A percentile compares a stretch with the other conserved stretches of the same genome.
Evolutionary conservation across 2,888 invertebrate species (phyloP).

Genomic region (Hyposoter dolosus): DNA sequence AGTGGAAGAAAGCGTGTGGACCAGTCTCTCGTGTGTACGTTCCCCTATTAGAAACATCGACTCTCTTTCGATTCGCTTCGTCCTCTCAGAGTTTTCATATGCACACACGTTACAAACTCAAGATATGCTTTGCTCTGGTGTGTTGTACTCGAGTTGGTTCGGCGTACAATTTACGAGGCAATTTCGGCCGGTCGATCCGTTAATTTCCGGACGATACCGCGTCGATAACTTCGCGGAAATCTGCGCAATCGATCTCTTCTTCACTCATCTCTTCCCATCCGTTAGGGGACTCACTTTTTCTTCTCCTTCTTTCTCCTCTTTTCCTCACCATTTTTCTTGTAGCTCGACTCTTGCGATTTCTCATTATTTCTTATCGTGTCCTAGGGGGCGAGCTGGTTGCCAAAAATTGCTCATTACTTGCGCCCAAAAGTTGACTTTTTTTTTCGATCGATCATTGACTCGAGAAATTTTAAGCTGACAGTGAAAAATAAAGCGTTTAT

Average conservation of each 20-base stretch:
- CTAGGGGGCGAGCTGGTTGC: slow-evolving; percentile 1
- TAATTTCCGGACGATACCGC: slow-evolving; percentile 77
- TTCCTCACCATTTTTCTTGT: slow-evolving; percentile 16
- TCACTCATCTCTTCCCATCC: slow-evolving; percentile 53
- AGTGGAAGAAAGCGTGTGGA: slow-evolving; percentile 54
- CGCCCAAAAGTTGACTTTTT: neutral
- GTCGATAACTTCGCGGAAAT: slow-evolving; percentile 75
- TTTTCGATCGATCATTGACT: neutral
- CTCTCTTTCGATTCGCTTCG: slow-evolving; percentile 58
- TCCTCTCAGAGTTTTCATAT: slow-evolving; percentile 24
- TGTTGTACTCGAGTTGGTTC: slow-evolving; percentile 58
- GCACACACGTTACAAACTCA: neutral
- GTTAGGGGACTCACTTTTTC: neutral
- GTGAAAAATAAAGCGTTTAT: neutral
- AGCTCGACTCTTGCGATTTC: slow-evolving; percentile 11
- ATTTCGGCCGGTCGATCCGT: slow-evolving; percentile 77
- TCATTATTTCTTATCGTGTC: slow-evolving; percentile 52
- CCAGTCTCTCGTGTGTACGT: slow-evolving; percentile 43
- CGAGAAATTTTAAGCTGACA: neutral
- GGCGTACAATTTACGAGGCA: slow-evolving; percentile 78
- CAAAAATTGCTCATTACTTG: slow-evolving; percentile 22
- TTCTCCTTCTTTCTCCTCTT: slow-evolving; percentile 12
- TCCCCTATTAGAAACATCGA: slow-evolving; percentile 53
- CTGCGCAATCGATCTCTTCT: slow-evolving; percentile 76
- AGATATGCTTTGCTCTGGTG: slow-evolving; percentile 7